phyloP scores from a whole-genome alignment of 2,113 vertebrate species.

The Steatornis caripensis region DNA sequence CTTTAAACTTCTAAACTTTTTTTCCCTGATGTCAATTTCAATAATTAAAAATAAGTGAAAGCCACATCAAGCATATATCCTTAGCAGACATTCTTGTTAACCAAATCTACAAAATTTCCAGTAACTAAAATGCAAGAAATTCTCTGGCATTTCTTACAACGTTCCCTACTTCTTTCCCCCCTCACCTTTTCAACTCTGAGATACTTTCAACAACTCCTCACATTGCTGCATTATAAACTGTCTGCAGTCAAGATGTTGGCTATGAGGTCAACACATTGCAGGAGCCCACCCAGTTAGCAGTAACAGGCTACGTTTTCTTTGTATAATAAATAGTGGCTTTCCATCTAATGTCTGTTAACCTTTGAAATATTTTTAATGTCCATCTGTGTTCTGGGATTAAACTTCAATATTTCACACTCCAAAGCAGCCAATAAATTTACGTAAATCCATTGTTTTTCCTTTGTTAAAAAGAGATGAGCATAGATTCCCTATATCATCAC shows the following conservation, averaged over 20 bases:
- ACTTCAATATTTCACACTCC: neutral
- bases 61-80: neutral
- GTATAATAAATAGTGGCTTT: neutral
- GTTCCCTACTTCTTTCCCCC: neutral
- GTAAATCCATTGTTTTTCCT: neutral
- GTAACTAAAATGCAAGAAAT: neutral
- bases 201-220: neutral
- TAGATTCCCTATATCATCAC: neutral
- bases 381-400: neutral
- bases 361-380: neutral
- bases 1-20: neutral
- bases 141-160: neutral
- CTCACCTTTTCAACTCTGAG: neutral
- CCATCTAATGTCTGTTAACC: neutral
- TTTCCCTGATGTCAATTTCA: neutral
- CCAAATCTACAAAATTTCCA: neutral
- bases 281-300: neutral
- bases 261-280: neutral
- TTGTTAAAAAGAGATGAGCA: neutral
- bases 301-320: neutral
- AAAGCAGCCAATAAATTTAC: neutral
- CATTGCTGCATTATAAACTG: neutral
- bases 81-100: neutral
- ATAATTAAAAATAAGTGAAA: neutral
- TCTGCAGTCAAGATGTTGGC: neutral